Base-by-base conservation (phyloP, 2,888 invertebrate species). In the Coronaproctus castanopsis region DNA sequence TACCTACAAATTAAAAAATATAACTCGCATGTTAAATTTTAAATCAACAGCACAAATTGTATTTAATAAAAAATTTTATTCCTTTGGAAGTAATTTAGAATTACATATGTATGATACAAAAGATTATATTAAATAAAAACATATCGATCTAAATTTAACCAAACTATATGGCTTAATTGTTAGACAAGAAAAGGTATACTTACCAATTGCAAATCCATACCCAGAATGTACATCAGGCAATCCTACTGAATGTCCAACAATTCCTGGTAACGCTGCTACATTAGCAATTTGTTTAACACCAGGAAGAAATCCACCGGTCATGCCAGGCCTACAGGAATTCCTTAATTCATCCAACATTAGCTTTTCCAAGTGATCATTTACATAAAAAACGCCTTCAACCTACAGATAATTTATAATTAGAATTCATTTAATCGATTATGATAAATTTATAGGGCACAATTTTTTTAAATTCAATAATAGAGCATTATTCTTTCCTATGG, bases 201-300 rank as follows among this genome's bases (percentile, higher is more conserved):
- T 76, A 81, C 85, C 95, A 71, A 98, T 99, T 18, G 98, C 97
- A 80, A 99, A 98, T 57, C 98, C 98, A 76, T 99, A 99, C 19
- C 98, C 98, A 2, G 96, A 91, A 73, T 97, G 97, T 20, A 97
- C 82, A 75, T 97, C 97, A 0, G 97, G 97, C 61, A 97, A 76
- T 2, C 96, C 97, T 61, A 97, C 85, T 1, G 96, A 96, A 66
- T 72, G 79, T 54, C 90, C 89, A 18, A 97, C 93, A 65, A 97
- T 97, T 1, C 97, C 97, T 14, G 98, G 98, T 61, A 98, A 75
- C 0, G 97, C 93, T 36, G 98, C 98, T 24, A 98, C 98, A 76
- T 98, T 98, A 2, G 92, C 97, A 63, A 98, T 98, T 74, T 98
- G 98, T 74, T 97, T 96, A 63, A 98, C 90, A 2, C 96, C 98